Evolutionary conservation across 1,140 invertebrate genomes (phyloP).

Genomic region (Dolichoris vasculosae): DNA sequence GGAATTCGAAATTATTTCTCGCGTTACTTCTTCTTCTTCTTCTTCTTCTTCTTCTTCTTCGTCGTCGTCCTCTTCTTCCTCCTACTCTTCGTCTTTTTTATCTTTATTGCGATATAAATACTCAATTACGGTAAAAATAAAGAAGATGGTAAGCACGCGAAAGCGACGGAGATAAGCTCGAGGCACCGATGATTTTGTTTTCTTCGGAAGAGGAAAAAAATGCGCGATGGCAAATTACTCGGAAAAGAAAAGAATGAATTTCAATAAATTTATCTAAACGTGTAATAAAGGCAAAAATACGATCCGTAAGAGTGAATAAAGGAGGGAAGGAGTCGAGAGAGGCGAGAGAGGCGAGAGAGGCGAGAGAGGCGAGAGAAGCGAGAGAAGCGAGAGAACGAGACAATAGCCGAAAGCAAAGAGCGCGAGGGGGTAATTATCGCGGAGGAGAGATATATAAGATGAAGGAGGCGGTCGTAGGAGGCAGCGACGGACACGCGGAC

Average conservation of each 20-base stretch:
- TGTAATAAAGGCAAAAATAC: conserved; percentile 15
- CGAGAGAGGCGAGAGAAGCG: background rate
- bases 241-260: conserved; percentile 35
- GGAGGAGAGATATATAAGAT: conserved; percentile 28
- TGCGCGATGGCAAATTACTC: background rate
- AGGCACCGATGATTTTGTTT: conserved; percentile 15
- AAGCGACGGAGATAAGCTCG: background rate
- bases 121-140: conserved; percentile 21
- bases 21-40: background rate
- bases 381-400: background rate
- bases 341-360: background rate
- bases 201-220: background rate
- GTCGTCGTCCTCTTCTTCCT: background rate
- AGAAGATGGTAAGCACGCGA: background rate
- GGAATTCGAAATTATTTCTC: background rate
- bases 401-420: conserved; percentile 43
- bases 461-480: conserved; percentile 13
- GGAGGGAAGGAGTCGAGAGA: background rate
- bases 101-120: conserved; percentile 17
- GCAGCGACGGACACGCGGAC: conserved; percentile 21
- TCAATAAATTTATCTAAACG: conserved; percentile 35
- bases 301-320: background rate
- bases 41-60: background rate
- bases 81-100: background rate
- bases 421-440: conserved; percentile 27